Base-by-base conservation (phyloP, 2,888 invertebrate genomes). In the Tetropium fuscum region DNA sequence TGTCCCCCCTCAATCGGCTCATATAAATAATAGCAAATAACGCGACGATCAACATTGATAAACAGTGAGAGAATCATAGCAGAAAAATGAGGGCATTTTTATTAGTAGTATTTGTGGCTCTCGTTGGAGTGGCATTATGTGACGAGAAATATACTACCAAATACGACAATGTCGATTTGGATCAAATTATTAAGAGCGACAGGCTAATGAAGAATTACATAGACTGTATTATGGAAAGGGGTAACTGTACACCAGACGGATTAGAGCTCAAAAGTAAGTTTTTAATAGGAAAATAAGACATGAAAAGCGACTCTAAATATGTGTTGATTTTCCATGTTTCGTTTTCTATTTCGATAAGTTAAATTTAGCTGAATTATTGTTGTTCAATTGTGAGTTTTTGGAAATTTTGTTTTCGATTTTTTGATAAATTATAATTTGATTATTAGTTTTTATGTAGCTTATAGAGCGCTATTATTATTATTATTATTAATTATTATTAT, bases 211-310 rank as follows among this genome's bases (percentile, higher is more conserved):
- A 82, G 27, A 87, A 86, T 32, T 90, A 92, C 72, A 80, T 88
- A 36, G 85, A 88, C 59, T 92, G 92, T 70, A 70, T 91, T 25
- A 76, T 90, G 70, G 87, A 85, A 0, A 82, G 80, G 57, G 88
- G 87, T 5, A 86, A 84, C 32, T 91, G 91, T 76, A 90, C 87
- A 1, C 83, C 90, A 6, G 91, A 91, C 72, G 91, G 86, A 58
- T 85, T 85, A 70, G 87, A 88, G 79, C 80, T 92, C 1, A 91
- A 89, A 83, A 84, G 92, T 91, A 77, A 84, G 86, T 83, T 11
- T 58, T 45, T 36, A 11, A 22, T 15, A 10, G n/a, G n/a, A n/a
- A n/a, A n/a, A n/a, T n/a, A n/a, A n/a, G n/a, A n/a, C n/a, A n/a
- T n/a, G n/a, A n/a, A n/a, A n/a, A n/a, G n/a, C n/a, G n/a, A n/a